Percentiles rank a stretch among this genome's conserved stretches.
These are phyloP conservation scores for Steatornis caripensis DNA, from an alignment of 2,113 vertebrate genomes.

Conservation along the genomic window DNA sequence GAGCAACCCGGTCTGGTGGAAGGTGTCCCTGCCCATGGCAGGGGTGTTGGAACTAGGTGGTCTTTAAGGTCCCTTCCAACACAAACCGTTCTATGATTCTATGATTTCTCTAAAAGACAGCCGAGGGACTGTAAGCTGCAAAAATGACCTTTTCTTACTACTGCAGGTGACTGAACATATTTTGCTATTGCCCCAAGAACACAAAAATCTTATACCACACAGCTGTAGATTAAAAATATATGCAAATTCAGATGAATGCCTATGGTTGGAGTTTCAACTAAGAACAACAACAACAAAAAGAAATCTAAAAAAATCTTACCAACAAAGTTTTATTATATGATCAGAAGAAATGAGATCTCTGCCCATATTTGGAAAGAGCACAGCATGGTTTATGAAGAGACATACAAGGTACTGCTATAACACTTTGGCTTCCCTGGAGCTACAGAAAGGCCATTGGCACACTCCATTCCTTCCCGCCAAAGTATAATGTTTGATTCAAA, in stretches of 20 bases:
- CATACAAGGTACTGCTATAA: neutral
- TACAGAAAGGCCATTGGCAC: neutral
- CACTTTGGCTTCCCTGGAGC: neutral
- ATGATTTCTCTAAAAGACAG: neutral
- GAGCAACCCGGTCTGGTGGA: too few relatives aligned
- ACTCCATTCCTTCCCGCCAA: neutral
- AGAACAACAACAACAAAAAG: neutral
- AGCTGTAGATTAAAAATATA: neutral
- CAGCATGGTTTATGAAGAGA: neutral
- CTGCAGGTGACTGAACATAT: neutral
- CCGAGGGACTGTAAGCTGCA: neutral
- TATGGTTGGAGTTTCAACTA: neutral
- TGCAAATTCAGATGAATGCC: neutral
- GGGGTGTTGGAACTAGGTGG: too few relatives aligned
- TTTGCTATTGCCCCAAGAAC: neutral
- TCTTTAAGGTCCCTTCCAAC: too few relatives aligned
- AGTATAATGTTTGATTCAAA: neutral
- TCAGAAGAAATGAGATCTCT: neutral
- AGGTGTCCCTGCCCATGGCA: too few relatives aligned
- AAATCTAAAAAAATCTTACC: neutral
- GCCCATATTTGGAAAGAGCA: neutral
- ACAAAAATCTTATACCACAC: neutral
- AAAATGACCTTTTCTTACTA: neutral
- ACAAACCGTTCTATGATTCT: too few relatives aligned
- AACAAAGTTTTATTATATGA: neutral